Conservation (phyloP, 2,113 vertebrate genomes). For the Xenopus laevis region DNA sequence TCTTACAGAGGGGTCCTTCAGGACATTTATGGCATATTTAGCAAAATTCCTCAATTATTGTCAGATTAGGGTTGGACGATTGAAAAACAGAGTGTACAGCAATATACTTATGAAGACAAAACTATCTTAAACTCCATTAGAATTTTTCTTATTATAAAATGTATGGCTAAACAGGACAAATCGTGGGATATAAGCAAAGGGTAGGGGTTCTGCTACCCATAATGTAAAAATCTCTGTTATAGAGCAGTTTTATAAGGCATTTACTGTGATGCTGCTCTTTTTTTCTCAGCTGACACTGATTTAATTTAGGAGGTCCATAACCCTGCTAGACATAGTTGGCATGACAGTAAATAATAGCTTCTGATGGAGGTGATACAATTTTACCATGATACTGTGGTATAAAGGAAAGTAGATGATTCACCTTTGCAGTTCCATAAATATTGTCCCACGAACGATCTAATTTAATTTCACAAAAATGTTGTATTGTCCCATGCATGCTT, state of each 20-base stretch:
- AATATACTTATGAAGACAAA: too few relatives aligned
- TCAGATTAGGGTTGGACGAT: too few relatives aligned
- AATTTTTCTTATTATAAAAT: too few relatives aligned
- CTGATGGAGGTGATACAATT: constrained; percentile 64
- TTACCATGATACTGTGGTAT: constrained; percentile 59
- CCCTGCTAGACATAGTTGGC: constrained; percentile 47
- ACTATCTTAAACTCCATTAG: too few relatives aligned
- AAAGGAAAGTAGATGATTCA: constrained; percentile 71
- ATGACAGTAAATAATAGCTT: constrained; percentile 49
- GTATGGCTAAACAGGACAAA: too few relatives aligned
- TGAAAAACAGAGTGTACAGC: too few relatives aligned
- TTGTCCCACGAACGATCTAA: constrained; percentile 62
- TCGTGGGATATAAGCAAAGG: too few relatives aligned
- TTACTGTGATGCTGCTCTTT: neutral
- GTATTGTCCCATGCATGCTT: constrained; percentile 56
- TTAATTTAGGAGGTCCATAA: constrained; percentile 15
- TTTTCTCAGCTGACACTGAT: neutral
- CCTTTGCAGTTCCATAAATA: constrained; percentile 62
- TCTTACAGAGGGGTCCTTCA: too few relatives aligned
- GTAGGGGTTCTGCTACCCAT: too few relatives aligned
- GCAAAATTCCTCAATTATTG: too few relatives aligned
- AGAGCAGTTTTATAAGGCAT: neutral
- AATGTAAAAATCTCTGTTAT: constrained; percentile 3
- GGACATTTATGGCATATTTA: too few relatives aligned
- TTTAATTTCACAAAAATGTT: constrained; percentile 63